These are phyloP conservation scores for Leucophenga varia DNA, from an alignment of 1,140 invertebrate species.

Conservation along the genomic window DNA sequence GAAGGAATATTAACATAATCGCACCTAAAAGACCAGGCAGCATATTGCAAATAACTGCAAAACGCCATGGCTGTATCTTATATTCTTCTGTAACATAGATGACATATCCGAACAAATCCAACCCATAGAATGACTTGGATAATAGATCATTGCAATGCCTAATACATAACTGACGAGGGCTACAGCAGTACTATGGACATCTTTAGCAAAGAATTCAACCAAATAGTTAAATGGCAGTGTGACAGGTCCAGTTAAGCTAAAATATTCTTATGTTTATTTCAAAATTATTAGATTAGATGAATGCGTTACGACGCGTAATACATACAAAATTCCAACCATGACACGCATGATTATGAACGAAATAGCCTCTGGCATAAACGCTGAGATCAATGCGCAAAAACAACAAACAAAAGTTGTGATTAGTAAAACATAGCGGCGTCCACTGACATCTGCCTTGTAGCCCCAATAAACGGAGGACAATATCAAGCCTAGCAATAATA, in stretches of 20 bases:
- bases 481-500: too few relatives aligned
- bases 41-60: not conserved
- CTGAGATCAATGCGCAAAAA: not conserved
- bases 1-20: not conserved
- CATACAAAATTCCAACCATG: conserved; percentile 10
- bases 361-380: conserved; percentile 12
- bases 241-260: conserved; percentile 9
- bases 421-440: not conserved
- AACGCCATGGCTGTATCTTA: conserved; percentile 7
- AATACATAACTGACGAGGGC: too few relatives aligned
- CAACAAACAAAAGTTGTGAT: not conserved
- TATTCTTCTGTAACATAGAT: not conserved
- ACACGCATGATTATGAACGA: not conserved
- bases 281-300: too few relatives aligned
- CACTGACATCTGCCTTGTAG: conserved; percentile 9
- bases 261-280: too few relatives aligned
- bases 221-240: too few relatives aligned
- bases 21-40: conserved; percentile 9
- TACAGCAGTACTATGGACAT: too few relatives aligned
- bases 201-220: too few relatives aligned
- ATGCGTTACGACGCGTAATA: too few relatives aligned
- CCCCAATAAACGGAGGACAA: conserved; percentile 11
- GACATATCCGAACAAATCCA: too few relatives aligned
- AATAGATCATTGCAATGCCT: too few relatives aligned
- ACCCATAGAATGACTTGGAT: too few relatives aligned